Base-by-base conservation (phyloP, 2,888 invertebrate species). In the Lathronympha strigana region DNA sequence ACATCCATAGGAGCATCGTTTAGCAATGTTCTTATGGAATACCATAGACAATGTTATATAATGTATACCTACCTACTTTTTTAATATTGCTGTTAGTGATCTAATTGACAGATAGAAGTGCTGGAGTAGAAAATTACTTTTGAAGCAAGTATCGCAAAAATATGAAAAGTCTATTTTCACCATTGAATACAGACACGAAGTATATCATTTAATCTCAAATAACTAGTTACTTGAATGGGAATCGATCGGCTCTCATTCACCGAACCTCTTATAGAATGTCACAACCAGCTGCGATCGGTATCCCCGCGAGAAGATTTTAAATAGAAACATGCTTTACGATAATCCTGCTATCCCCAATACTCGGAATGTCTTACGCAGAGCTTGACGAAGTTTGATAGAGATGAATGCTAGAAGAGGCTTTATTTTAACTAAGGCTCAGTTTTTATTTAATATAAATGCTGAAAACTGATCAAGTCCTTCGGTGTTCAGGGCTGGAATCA, bases 321-420 rank as follows among this genome's bases (percentile, higher is more conserved):
- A 85, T 83, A 82, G 86, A 86, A 82, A 88, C 84, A 86, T 80
- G 79, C 80, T 83, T 82, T 79, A 78, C 82, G 83, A 78, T 85
- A 84, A 85, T 84, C 86, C 79, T 73, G 71, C 76, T 79, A 79
- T 81, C 77, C 72, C 76, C 75, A 74, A 77, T 76, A 76, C 79
- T 76, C 72, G 82, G 83, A 79, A 82, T 74, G 78, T 77, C 73
- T 75, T 76, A 76, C 77, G 72, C 63, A 73, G 76, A 78, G 77
- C 78, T 80, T 77, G 74, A 73, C 79, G 77, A 77, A 73, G 61
- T 72, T 72, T 63, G 45, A 66, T 69, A 71, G 45, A 62, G 72
- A 73, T 66, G 15, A 67, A n/a, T 19, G 38, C 71, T 74, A 66
- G 73, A 76, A 70, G 64, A 57, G 67, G 53, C 69, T 25, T 60